phyloP scores from a whole-genome alignment of 2,113 vertebrate species.

The Penelope pileata region DNA sequence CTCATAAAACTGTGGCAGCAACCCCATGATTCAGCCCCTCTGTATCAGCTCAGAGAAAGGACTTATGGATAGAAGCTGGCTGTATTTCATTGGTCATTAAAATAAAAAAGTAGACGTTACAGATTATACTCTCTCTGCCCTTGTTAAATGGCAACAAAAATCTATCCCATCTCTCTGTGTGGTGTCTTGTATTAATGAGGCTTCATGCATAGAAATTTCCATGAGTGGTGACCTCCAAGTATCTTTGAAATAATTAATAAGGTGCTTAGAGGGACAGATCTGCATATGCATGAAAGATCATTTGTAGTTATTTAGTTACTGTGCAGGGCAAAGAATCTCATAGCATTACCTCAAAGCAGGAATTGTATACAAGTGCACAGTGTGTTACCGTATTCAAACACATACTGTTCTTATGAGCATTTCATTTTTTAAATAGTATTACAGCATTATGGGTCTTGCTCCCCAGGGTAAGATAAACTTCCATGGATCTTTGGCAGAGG shows the following conservation, averaged over 20 bases:
- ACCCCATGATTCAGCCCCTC: background rate
- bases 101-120: conserved; percentile 11
- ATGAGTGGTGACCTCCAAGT: conserved; percentile 77
- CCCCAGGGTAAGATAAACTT: background rate
- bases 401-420: background rate
- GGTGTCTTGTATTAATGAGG: conserved; percentile 74
- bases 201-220: conserved; percentile 71
- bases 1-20: background rate
- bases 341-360: conserved; percentile 11
- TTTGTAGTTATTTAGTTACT: conserved; percentile 69
- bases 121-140: conserved; percentile 49
- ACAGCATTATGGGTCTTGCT: background rate
- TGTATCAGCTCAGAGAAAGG: background rate
- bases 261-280: conserved; percentile 71
- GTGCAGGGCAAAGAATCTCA: conserved; percentile 41
- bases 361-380: background rate
- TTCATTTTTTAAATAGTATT: background rate
- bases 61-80: background rate
- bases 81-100: conserved; percentile 28
- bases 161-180: conserved; percentile 44
- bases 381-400: background rate
- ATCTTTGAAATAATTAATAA: conserved; percentile 82
- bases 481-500: background rate
- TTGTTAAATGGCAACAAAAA: conserved; percentile 61
- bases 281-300: conserved; percentile 75